Evolutionary conservation across 2,113 vertebrate species (phyloP), one percentile per base, ranked within the genome.

Genomic region (Casuarius casuarius): DNA sequence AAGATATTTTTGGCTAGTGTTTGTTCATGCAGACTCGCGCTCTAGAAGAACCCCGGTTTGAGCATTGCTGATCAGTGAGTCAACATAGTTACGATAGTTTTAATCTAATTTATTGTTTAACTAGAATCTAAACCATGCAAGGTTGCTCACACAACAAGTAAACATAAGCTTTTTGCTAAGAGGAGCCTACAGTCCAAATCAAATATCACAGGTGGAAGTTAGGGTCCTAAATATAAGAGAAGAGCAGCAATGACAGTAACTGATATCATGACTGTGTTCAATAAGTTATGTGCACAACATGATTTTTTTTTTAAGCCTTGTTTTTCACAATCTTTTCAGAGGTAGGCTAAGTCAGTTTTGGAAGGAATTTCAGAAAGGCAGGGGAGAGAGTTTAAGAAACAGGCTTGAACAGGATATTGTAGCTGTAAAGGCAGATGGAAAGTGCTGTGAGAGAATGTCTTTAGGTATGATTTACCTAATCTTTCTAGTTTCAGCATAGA

Each of bases 321-420:
- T 85, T 96, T 95, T 85, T 87, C 54, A 40, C 42, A 89, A 68
- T 66, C 68, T 83, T 92, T 70, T 54, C 75, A 83, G 72, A 90
- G 40, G 54, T 83, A 86, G 80, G 67, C 85, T 76, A 83, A 84
- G 72, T 73, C 54, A 79, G 51, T 76, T 92, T 68, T 91, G 73
- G 61, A 79, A 94, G 70, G 38, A 62, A 35, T 95, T 89, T 25
- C 6, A 68, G 52, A 89, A 52, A 0, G 4, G n/a, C 40, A 78
- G 78, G 79, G 70, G 62, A 84, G 76, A 71, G 63, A 94, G 22
- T 70, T 73, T 92, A 82, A 86, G 66, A 13, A 75, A 83, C 20
- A 87, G 51, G 23, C 40, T 71, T 79, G 56, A n/a, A 31, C 2
- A 28, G 17, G n/a, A 66, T 75, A 29, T 49, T 75, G 11, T 65